phyloP scores from a whole-genome alignment of 2,888 invertebrate genomes.

The Rotaria socialis region DNA sequence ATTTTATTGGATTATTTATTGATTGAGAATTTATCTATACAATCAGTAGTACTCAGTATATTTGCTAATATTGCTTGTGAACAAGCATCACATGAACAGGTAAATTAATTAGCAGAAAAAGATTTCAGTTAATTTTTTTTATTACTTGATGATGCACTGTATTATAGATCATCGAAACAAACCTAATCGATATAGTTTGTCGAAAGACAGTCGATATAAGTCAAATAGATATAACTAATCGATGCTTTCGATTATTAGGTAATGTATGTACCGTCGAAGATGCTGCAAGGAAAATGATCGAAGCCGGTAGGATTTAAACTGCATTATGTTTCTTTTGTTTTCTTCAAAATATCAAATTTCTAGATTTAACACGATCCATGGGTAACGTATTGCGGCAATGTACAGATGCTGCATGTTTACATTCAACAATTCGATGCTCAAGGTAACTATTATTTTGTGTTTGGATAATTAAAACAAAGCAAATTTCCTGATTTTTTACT shows the following conservation, averaged over 20 bases:
- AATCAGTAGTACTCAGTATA: background rate
- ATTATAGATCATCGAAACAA: background rate
- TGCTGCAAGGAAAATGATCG: constrained; percentile 19
- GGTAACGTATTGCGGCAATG: background rate
- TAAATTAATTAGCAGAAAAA: background rate
- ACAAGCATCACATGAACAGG: constrained; percentile 32
- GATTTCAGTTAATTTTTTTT: too few relatives aligned
- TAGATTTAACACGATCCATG: background rate
- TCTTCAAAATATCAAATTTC: background rate
- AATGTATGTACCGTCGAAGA: constrained; percentile 20
- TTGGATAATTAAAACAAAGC: background rate
- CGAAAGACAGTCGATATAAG: background rate
- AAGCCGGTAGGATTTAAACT: background rate
- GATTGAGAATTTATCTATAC: background rate
- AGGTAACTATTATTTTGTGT: background rate
- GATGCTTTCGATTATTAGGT: constrained; percentile 21
- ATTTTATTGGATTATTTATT: background rate
- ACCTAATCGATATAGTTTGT: constrained; percentile 17
- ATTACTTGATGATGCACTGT: too few relatives aligned
- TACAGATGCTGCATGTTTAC: constrained; percentile 14
- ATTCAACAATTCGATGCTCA: constrained; percentile 20
- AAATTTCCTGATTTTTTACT: background rate
- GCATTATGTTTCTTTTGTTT: background rate
- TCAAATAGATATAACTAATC: constrained; percentile 17
- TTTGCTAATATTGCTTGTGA: constrained; percentile 20